Base-by-base conservation (phyloP, 2,888 invertebrate species). In the Chelonus formosanus region DNA sequence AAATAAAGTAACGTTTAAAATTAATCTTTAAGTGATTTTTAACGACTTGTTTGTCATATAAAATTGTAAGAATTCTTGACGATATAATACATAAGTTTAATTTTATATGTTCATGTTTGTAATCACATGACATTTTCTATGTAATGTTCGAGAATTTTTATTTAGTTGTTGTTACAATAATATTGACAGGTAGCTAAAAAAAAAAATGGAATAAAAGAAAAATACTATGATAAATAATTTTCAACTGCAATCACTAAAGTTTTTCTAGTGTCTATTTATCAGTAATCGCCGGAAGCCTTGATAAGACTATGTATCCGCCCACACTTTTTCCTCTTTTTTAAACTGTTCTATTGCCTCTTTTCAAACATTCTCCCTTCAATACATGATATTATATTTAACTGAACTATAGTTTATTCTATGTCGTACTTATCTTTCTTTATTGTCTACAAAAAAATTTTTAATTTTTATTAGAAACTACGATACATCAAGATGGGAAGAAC, bases 211-310 rank as follows among this genome's bases (percentile, higher is more conserved):
- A 40, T 40, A 40, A 6, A 40, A 20, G 2, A 20, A 1, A 20
- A 20, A 1, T 20, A 20, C 20, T 20, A 20, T 20, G 20, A 20
- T 20, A 20, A 20, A 20, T 20, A 20, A 20, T 20, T 20, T 54
- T 54, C 6, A 36, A 36, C 8, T 52, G 52, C 36, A 40, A 6
- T 40, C 40, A 40, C 6, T 50, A 31, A 43, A 40, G 50, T 43
- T 50, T 6, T 40, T 32, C 43, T 48, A 43, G 52, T 58, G 63
- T 57, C 67, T 58, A 57, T 64, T 56, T 80, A 80, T 80, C 80
- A 72, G 71, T 63, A 67, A 73, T 71, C 73, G 65, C 76, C 79
- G 80, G 80, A 80, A 79, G 70, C 63, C 67, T 73, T 63, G 80
- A 80, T 80, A 80, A 78, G 70, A 67, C 68, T 71, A 63, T 78